Evolutionary conservation across 2,113 vertebrate species (phyloP).

Genomic region (Narcine bancroftii): DNA sequence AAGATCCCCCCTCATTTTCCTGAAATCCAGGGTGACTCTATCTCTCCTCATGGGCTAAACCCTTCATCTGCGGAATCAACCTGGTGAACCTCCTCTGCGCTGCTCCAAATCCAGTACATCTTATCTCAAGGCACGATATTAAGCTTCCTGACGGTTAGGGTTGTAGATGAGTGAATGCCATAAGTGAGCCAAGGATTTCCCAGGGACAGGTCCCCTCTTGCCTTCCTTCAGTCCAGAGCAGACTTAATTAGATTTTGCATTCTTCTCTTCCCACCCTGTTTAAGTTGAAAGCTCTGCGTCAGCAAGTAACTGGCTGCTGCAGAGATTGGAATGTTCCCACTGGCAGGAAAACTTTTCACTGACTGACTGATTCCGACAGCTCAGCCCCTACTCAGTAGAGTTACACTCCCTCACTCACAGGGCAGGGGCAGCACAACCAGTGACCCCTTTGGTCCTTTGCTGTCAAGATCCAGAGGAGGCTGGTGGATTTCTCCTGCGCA

Average conservation of each 20-base stretch:
- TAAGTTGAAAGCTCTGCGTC: neutral
- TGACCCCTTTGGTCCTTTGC: no score
- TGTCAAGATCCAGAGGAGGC: no score
- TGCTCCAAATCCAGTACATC: no score
- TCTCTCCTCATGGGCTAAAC: no score
- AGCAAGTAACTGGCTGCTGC: neutral
- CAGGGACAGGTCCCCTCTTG: neutral
- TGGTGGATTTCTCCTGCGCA: no score
- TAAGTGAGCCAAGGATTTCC: neutral
- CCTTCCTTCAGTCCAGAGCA: neutral
- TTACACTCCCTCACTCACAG: neutral
- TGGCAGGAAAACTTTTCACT: neutral
- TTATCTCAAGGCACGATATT: no score
- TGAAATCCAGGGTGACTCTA: no score
- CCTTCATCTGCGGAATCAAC: no score
- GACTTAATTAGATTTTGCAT: neutral
- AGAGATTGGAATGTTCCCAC: conserved; percentile 22
- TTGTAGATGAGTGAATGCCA: neutral
- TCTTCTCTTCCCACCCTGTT: neutral
- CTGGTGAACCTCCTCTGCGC: no score
- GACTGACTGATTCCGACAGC: neutral
- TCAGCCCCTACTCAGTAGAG: neutral
- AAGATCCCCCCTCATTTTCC: no score
- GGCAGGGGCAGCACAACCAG: neutral
- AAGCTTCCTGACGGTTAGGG: neutral